Evolutionary conservation across 2,888 invertebrate genomes (phyloP), one percentile per base, ranked within the genome.

Genomic region (Dicycla oo): DNA sequence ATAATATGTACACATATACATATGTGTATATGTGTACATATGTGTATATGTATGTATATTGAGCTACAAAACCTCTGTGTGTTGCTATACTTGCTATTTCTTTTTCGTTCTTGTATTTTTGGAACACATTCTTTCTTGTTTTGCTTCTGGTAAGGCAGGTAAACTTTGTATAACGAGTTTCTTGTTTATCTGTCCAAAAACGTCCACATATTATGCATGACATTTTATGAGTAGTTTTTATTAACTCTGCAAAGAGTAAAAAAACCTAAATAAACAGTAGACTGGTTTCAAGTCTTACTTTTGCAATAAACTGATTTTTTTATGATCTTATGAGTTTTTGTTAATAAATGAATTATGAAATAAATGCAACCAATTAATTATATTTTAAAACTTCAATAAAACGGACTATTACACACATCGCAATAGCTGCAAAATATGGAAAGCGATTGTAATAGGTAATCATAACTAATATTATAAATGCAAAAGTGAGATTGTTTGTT

Each of bases 191-290:
- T 4, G 1, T 13, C 23, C 20, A 5, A 47, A 63, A 69, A 40
- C 5, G 10, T 45, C 3, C 1, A 54, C 6, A 15, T 26, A 30
- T 15, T 45, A 30, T 23, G 18, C 73, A 38, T 53, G 18, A 53
- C 6, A 26, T 61, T 73, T 62, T 10, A 45, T 3, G 10, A 26
- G 15, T 23, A 5, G 54, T 56, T 34, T 56, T 40, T 20, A 20
- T 2, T 6, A 3, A 63, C 6, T 26, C 10, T 7, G 34, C 5
- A 2, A n/a, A 64, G 15, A 56, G 10, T 1, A 3, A 73, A 49
- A 72, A 60, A 20, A 56, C 4, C 18, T 20, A 72, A 75, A 56
- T 18, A 47, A 73, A 75, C 53, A 38, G 1, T 5, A 54, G 23
- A 64, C 75, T 8, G 13, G 47, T 75, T 72, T 49, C 1, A 30